Base-by-base conservation (phyloP, 2,797 vertebrate species). In the Lepidocolaptes lacrymiger region DNA sequence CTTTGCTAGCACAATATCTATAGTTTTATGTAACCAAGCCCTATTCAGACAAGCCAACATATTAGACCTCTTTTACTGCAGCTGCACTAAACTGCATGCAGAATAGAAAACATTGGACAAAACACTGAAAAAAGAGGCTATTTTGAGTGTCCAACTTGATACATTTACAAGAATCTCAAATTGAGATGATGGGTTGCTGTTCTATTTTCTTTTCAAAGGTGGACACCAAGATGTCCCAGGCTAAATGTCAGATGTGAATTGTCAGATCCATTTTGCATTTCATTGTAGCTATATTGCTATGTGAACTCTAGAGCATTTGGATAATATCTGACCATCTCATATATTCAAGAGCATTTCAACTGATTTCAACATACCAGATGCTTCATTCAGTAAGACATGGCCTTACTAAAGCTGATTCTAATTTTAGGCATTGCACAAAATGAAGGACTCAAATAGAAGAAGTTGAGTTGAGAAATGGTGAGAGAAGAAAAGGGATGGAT, bases 61-160 rank as follows among this genome's bases (percentile, higher is more conserved):
- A 56, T 81, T 73, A 95, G 83, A 93, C 83, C 77, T 91, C 41
- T 94, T 91, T 82, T 91, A 85, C 91, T 85, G 93, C 96, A 96
- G 93, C 95, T 96, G 95, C 90, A 75, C 64, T 85, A 91, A 93
- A 69, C 71, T 37, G 34, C 55, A 69, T 69, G 58, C 48, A 88
- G 84, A 95, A 89, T 76, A 27, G 36, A 82, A 69, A 95, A 52
- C 63, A 59, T 21, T 46, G 62, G 83, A 93, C 91, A 95, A 95
- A 44, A 44, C 19, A 61, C 0, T 49, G 11, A 27, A 36, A 28
- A 62, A 74, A 77, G 24, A 23, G 12, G 18, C 58, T 91, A 67
- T 91, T 95, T 87, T 85, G 55, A 74, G 67, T 87, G 86, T 74
- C 59, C 74, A 89, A 56, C 28, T 86, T 49, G 36, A 85, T 61